Percentiles rank a stretch among this genome's conserved stretches.
Evolutionary conservation across 1,140 invertebrate genomes (phyloP).

Genomic region (Mya arenaria): DNA sequence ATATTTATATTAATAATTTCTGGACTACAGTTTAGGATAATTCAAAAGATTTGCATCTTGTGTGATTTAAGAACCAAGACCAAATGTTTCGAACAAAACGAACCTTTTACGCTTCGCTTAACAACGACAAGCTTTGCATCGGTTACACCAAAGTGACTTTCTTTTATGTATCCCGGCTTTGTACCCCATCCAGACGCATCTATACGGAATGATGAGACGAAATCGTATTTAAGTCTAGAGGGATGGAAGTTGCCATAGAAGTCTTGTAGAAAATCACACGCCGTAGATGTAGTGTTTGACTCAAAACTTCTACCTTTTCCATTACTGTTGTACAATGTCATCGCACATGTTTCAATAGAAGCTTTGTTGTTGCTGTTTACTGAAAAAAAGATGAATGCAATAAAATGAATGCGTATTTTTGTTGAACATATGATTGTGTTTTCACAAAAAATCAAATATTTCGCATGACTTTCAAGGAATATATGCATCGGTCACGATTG

Average conservation of each 20-base stretch:
- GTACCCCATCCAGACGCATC: too few relatives aligned
- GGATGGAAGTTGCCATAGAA: not conserved
- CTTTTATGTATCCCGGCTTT: not conserved
- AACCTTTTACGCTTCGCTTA: not conserved
- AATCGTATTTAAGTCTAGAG: not conserved
- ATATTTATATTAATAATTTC: not conserved
- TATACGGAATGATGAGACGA: not conserved
- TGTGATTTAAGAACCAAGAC: not conserved
- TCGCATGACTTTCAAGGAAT: too few relatives aligned
- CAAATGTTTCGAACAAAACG: not conserved
- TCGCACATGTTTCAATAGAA: too few relatives aligned
- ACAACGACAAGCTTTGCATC: not conserved
- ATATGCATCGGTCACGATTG: too few relatives aligned
- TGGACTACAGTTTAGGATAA: not conserved
- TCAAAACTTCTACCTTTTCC: too few relatives aligned
- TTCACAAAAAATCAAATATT: too few relatives aligned
- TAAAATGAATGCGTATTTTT: too few relatives aligned
- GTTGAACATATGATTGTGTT: too few relatives aligned
- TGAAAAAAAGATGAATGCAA: too few relatives aligned
- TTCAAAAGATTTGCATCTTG: not conserved
- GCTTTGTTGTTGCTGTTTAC: too few relatives aligned
- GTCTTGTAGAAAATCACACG: not conserved
- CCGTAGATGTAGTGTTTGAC: too few relatives aligned
- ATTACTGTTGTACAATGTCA: too few relatives aligned
- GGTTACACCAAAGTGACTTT: constrained; percentile 11